Percentiles rank a stretch among this genome's conserved stretches.
These are phyloP conservation scores for Crypturellus tataupa DNA, from an alignment of 2,797 vertebrate species.

Conservation along the genomic window DNA sequence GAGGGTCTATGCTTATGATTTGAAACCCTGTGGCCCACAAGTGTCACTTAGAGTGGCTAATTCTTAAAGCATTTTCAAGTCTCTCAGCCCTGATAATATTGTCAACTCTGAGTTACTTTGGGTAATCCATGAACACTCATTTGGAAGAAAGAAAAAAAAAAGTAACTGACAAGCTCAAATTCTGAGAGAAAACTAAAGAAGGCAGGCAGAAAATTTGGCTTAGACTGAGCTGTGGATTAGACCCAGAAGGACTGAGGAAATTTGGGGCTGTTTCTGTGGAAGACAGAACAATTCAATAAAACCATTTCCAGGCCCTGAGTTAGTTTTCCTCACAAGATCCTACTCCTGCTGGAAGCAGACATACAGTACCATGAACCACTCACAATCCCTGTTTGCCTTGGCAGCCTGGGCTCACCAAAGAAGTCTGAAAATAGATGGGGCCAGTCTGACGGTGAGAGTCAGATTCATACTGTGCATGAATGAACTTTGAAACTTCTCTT, in stretches of 20 bases:
- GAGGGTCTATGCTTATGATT: neutral
- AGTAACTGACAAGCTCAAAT: neutral
- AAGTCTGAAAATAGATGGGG: neutral
- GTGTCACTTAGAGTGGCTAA: neutral
- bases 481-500: neutral
- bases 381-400: neutral
- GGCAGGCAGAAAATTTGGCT: neutral
- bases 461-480: neutral
- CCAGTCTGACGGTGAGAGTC: neutral
- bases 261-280: neutral
- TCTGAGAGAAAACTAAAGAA: constrained; percentile 6
- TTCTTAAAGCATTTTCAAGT: neutral
- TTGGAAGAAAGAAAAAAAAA: neutral
- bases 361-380: neutral
- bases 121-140: neutral
- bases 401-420: neutral
- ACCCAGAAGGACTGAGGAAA: neutral
- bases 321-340: neutral
- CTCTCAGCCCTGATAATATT: neutral
- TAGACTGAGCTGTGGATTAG: neutral
- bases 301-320: neutral
- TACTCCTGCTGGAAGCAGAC: neutral
- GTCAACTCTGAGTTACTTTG: neutral
- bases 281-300: neutral
- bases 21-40: neutral